Evolutionary conservation across 2,888 invertebrate species (phyloP), one percentile per base, ranked within the genome.

Genomic region (Dynastes hyllus): DNA sequence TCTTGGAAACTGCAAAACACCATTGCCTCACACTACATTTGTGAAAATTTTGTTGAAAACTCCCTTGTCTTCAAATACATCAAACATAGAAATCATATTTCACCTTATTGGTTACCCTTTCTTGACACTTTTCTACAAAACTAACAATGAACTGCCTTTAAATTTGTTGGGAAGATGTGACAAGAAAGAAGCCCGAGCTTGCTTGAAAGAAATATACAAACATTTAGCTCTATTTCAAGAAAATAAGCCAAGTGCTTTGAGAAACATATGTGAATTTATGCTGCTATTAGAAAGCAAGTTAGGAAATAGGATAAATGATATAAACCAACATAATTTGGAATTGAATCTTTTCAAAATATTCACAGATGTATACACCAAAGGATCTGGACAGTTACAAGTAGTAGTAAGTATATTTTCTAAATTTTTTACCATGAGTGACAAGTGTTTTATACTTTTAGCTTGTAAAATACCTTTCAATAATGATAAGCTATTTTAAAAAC

Each of bases 31-130:
- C 37, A 53, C 75, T 13, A 65, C 66, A 6, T 78, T 83, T 45
- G 79, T 83, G 37, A 78, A 82, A 63, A 83, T 84, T 78, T 76
- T 86, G 6, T 67, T 83, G n/a, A 82, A 82, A 67, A 81, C 84
- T 8, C 81, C 84, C n/a, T 58, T 84, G 37, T 58, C 84, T 2
- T 81, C 83, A 29, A 81, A 81, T 29, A 83, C 84, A 9, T 82
- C 83, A 78, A 86, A 86, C 80, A 27, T 84, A 22, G 84, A 85
- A 77, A 84, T 86, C 67, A 82, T 85, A 67, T 86, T 86, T 77
- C 83, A 85, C 80, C 81, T 86, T 51, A 69, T 87, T 16, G 82
- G 83, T 8, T 85, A 83, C 79, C 84, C 82, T 1, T 81, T 85
- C 55, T 77, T 85, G 69, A 81, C 81, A 37, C 80, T 81, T 16